phyloP scores from a whole-genome alignment of 2,113 vertebrate genomes.

The Crocuta crocuta region DNA sequence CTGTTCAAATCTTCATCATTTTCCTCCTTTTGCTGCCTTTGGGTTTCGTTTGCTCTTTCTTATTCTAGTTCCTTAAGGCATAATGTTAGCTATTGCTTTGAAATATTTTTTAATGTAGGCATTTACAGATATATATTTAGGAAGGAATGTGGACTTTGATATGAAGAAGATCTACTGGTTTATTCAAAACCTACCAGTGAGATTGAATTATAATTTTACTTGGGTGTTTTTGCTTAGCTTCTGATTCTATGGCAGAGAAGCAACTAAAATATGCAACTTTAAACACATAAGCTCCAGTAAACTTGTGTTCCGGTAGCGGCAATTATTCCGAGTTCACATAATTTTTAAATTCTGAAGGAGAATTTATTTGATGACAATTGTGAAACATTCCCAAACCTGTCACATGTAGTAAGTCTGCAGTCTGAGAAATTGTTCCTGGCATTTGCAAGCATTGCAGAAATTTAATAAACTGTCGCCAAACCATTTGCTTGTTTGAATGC shows the following conservation, averaged over 20 bases:
- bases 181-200: background rate
- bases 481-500: constrained; percentile 77
- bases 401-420: background rate
- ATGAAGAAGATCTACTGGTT: background rate
- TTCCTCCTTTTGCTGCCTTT: background rate
- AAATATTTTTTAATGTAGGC: background rate
- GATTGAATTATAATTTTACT: background rate
- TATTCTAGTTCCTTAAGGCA: background rate
- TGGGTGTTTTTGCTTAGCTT: background rate
- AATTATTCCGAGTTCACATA: background rate
- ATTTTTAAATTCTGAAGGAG: constrained; percentile 42
- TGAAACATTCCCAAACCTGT: constrained; percentile 38
- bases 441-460: constrained; percentile 73
- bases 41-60: background rate
- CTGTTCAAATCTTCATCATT: background rate
- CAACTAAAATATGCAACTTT: background rate
- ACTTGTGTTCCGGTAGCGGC: background rate
- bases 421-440: constrained; percentile 69
- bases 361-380: constrained; percentile 34
- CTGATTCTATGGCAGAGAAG: background rate
- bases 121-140: background rate
- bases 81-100: background rate
- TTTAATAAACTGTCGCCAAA: constrained; percentile 71
- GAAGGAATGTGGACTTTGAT: background rate
- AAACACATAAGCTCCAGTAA: background rate